Conservation (phyloP, 2,797 vertebrate species). For the Spinus pinus region DNA sequence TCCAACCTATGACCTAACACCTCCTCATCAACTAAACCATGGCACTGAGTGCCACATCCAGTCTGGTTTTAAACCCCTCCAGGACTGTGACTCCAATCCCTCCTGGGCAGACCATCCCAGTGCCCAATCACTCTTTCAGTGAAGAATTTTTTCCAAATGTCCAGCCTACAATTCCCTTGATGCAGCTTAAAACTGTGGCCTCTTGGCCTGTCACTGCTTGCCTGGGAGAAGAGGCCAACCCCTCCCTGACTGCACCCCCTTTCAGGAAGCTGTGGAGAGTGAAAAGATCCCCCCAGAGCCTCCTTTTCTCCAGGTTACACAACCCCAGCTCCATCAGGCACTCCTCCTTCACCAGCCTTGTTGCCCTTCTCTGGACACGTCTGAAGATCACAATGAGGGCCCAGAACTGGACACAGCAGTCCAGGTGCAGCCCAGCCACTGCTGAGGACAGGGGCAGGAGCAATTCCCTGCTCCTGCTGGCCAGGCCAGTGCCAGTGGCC, state of each 20-base stretch:
- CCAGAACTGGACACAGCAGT: neutral
- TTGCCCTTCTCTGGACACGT: neutral
- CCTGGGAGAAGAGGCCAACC: neutral
- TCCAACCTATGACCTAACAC: neutral
- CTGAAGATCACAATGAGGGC: accelerated
- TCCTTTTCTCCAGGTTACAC: neutral
- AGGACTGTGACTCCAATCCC: neutral
- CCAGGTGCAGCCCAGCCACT: neutral
- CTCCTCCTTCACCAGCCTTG: neutral
- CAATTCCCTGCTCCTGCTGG: neutral
- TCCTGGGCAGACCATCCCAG: neutral
- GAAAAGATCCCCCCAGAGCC: accelerated
- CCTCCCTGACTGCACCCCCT: too few species aligned
- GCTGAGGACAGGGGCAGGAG: accelerated
- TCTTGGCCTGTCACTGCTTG: neutral
- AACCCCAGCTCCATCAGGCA: neutral
- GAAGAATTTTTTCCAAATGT: neutral
- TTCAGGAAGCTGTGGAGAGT: neutral
- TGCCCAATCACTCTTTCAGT: neutral
- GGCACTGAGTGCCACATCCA: neutral
- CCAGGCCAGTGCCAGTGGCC: neutral
- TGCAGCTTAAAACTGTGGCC: neutral
- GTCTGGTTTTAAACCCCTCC: neutral
- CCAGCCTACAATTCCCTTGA: neutral
- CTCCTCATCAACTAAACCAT: neutral